Base-by-base conservation (phyloP, 2,797 vertebrate species). In the Mionectes olivaceus region DNA sequence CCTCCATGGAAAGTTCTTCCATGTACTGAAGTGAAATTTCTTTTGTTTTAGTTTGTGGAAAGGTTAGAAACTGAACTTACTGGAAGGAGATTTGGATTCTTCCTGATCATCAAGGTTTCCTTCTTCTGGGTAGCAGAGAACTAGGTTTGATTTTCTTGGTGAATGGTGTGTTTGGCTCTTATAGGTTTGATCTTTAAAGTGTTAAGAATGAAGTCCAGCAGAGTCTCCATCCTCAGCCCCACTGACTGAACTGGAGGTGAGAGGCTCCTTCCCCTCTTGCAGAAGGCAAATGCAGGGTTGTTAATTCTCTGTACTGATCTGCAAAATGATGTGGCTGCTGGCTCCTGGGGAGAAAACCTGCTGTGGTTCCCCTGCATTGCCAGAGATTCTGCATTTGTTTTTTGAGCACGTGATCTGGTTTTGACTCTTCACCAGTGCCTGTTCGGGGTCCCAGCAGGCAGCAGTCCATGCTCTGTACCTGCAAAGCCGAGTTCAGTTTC, bases 401-500 rank as follows among this genome's bases (percentile, higher is more conserved):
- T 52, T 30, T 9, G 32, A n/a, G 46, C 2, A 3, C 1, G 5
- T 33, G 24, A 10, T 6, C 28, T 39, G 32, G 11, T 33, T 70
- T 60, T 39, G 59, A 5, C 24, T n/a, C 0, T 7, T 63, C 10
- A 6, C 4, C 1, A 2, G 1, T 4, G 14, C 12, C 43, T 25
- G 24, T 7, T 52, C 33, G 10, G 80, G 30, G 41, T 28, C 32
- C 0, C 1, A 9, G 44, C 41, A 23, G 18, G n/a, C 11, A 1
- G 9, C 3, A 22, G 61, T 7, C 9, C 11, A 4, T 24, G 50
- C 41, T 64, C 71, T 22, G 35, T 5, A 7, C 12, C 24, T 4
- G 5, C 12, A 3, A 3, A 23, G 33, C 73, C 22, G 6, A 18
- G 2, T 5, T 59, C 69, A 10, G 13, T 4, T 39, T 12, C 24